Conservation (phyloP, 2,888 invertebrate genomes). For the Hydraecia micacea region DNA sequence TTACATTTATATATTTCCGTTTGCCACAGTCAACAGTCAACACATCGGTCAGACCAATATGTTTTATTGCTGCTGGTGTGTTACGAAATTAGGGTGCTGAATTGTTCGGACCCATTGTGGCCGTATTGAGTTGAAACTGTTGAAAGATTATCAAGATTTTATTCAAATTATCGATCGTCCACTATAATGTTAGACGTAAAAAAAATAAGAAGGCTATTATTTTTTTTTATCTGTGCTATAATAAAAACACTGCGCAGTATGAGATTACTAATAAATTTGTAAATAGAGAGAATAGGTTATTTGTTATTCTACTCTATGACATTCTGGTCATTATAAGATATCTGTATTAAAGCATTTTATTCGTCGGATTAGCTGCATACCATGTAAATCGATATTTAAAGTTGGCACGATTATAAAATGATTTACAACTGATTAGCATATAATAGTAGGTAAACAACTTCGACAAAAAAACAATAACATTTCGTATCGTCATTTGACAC, state of each 20-base stretch:
- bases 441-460: slow-evolving; percentile 23
- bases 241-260: slow-evolving; percentile 22
- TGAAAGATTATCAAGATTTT: neutral
- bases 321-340: slow-evolving; percentile 24
- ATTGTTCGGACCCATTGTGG: neutral
- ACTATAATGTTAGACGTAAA: neutral
- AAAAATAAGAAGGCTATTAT: neutral
- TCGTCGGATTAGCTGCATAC: slow-evolving; percentile 15
- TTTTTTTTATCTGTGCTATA: neutral
- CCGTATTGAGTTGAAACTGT: neutral
- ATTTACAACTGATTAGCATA: slow-evolving; percentile 41
- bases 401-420: slow-evolving; percentile 34
- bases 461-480: slow-evolving; percentile 11
- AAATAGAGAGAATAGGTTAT: neutral
- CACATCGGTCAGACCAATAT: too few species aligned
- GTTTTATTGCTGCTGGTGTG: too few species aligned
- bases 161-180: neutral
- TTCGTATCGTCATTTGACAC: slow-evolving; percentile 1
- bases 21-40: too few species aligned
- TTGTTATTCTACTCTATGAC: slow-evolving; percentile 7
- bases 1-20: too few species aligned
- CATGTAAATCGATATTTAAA: slow-evolving; percentile 29
- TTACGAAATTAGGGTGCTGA: too few species aligned
- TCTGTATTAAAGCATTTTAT: slow-evolving; percentile 26
- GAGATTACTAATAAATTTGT: neutral